These are phyloP conservation scores for Leucophora obtusa DNA, from an alignment of 2,888 invertebrate genomes.

Conservation along the genomic window DNA sequence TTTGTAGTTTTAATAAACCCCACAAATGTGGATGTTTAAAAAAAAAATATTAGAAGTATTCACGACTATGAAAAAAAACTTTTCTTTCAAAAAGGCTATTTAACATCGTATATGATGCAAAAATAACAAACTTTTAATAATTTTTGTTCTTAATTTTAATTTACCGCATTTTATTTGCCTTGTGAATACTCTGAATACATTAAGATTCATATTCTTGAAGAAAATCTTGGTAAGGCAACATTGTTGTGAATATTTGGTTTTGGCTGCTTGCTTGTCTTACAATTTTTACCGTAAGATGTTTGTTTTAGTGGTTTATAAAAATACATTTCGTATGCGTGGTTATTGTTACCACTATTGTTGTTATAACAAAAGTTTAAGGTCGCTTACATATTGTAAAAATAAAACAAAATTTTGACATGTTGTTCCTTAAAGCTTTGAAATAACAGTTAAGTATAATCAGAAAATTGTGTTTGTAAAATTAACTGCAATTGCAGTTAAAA, in stretches of 20 bases:
- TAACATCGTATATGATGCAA: neutral
- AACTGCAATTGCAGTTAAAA: too few species aligned
- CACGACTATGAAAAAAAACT: neutral
- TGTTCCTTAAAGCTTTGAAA: neutral
- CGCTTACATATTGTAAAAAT: neutral
- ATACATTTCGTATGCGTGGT: slow-evolving; percentile 30
- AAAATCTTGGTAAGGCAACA: neutral
- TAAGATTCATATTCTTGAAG: neutral
- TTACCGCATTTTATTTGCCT: too few species aligned
- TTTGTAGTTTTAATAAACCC: slow-evolving; percentile 1
- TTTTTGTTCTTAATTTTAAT: too few species aligned
- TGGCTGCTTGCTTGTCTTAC: neutral
- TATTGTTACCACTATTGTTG: slow-evolving; percentile 24
- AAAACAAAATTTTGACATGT: neutral
- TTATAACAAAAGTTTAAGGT: slow-evolving; percentile 52
- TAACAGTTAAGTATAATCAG: neutral
- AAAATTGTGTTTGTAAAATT: too few species aligned
- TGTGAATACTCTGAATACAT: neutral
- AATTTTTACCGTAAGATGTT: slow-evolving; percentile 27
- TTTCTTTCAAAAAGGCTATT: neutral
- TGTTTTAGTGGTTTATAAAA: slow-evolving; percentile 32
- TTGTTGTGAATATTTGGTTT: neutral
- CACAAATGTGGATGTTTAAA: neutral
- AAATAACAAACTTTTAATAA: too few species aligned
- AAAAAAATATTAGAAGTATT: slow-evolving; percentile 5